phyloP scores from a whole-genome alignment of 2,888 invertebrate species.

The Phengaris arion region DNA sequence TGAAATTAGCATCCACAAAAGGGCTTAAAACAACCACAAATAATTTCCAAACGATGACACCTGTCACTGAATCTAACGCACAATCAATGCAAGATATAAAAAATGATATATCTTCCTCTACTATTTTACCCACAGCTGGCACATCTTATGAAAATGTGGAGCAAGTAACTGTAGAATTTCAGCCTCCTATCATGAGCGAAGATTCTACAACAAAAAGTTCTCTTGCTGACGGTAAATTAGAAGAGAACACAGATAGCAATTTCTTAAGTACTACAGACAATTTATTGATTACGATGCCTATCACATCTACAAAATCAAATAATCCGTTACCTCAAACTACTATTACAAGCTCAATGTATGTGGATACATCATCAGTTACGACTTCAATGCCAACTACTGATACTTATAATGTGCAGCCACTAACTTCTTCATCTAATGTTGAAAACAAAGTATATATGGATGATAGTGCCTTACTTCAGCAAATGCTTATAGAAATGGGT shows the following conservation, averaged over 20 bases:
- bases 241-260: conserved; percentile 8
- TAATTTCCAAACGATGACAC: conserved; percentile 51
- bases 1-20: conserved; percentile 65
- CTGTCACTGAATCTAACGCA: conserved; percentile 61
- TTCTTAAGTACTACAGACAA: conserved; percentile 4
- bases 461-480: conserved; percentile 7
- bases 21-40: conserved; percentile 48
- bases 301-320: background rate
- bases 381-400: conserved; percentile 37
- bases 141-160: conserved; percentile 41
- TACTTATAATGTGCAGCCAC: conserved; percentile 41
- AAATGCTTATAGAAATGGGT: conserved; percentile 47
- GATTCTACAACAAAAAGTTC: conserved; percentile 34
- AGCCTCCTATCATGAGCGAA: conserved; percentile 30
- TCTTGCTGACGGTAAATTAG: background rate
- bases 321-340: conserved; percentile 35
- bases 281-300: background rate
- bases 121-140: conserved; percentile 42
- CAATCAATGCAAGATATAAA: conserved; percentile 56
- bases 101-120: conserved; percentile 48
- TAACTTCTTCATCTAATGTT: conserved; percentile 33
- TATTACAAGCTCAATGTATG: conserved; percentile 37
- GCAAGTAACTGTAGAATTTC: conserved; percentile 30
- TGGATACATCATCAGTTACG: conserved; percentile 35
- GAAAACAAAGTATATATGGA: conserved; percentile 8